A percentile compares a stretch with the other conserved stretches of the same genome.
These are phyloP conservation scores for Meandrina meandrites DNA, from an alignment of 92 coral and sea anemone species.

Conservation along the genomic window DNA sequence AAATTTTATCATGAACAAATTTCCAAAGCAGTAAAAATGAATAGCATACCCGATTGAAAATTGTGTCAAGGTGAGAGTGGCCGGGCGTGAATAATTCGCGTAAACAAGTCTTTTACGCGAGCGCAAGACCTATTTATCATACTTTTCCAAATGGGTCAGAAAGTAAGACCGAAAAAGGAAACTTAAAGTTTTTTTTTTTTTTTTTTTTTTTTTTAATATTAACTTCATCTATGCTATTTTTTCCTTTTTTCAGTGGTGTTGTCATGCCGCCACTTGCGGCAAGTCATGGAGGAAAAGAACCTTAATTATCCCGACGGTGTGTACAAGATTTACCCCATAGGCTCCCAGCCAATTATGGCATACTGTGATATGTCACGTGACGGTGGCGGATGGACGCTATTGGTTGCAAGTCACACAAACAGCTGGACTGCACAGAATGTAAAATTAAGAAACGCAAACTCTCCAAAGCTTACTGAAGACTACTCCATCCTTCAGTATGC, in stretches of 20 bases:
- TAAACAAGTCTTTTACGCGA: no score
- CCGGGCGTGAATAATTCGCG: no score
- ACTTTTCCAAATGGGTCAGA: no score
- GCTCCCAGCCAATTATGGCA: conserved; percentile 51
- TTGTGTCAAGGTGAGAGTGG: no score
- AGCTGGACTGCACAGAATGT: conserved; percentile 68
- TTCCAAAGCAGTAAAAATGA: no score
- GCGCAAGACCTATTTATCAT: no score
- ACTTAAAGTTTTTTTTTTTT: no score
- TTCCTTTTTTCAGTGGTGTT: conserved; percentile 35
- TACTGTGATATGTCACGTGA: conserved; percentile 91
- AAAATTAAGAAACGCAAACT: conserved; percentile 43
- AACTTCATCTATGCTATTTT: neutral
- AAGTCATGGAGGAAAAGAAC: conserved; percentile 38
- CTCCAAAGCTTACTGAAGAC: conserved; percentile 57
- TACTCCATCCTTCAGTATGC: conserved; percentile 70
- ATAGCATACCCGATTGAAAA: no score
- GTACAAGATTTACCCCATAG: conserved; percentile 71
- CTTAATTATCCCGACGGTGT: conserved; percentile 62
- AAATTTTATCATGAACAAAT: no score
- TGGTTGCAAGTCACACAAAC: conserved; percentile 79
- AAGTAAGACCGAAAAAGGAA: no score
- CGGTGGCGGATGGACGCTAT: conserved; percentile 90
- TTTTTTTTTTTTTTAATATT: no score
- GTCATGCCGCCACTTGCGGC: conserved; percentile 71